phyloP scores from a whole-genome alignment of 2,888 invertebrate species.

The Drosophila fungiperda region DNA sequence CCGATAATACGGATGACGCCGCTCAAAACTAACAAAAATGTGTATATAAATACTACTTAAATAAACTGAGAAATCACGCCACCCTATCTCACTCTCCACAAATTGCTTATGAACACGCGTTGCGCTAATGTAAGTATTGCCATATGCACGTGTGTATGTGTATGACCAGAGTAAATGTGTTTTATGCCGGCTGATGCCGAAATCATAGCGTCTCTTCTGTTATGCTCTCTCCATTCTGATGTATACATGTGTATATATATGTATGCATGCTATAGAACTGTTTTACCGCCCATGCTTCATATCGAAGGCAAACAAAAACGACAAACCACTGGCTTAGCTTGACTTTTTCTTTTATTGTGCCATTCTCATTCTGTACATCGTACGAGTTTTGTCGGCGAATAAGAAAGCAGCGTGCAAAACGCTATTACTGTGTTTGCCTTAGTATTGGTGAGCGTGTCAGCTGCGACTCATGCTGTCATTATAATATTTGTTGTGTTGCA shows the following conservation, averaged over 20 bases:
- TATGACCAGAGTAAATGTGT: constrained; percentile 11
- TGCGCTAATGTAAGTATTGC: constrained; percentile 35
- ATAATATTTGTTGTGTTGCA: constrained; percentile 55
- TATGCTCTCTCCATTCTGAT: constrained; percentile 10
- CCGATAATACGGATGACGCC: constrained; percentile 23
- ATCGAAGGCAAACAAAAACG: constrained; percentile 28
- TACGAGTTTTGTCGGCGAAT: constrained; percentile 80
- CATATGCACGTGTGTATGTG: constrained; percentile 18
- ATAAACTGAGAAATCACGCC: constrained; percentile 85
- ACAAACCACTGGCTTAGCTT: constrained; percentile 37
- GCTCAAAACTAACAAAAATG: constrained; percentile 36
- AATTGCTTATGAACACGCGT: constrained; percentile 64
- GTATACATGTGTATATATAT: constrained; percentile 11
- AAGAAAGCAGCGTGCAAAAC: constrained; percentile 63
- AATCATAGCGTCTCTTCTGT: constrained; percentile 25
- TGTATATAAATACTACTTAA: constrained; percentile 63
- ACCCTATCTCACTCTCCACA: constrained; percentile 76
- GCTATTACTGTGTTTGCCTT: constrained; percentile 1
- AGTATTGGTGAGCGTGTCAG: constrained; percentile 40
- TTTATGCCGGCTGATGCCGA: constrained; percentile 50
- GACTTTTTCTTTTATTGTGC: constrained; percentile 61
- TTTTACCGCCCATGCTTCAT: constrained; percentile 17
- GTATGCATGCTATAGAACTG: constrained; percentile 9
- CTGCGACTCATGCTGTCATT: constrained; percentile 34
- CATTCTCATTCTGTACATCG: constrained; percentile 63